A percentile compares a stretch with the other conserved stretches of the same genome.
phyloP scores from a whole-genome alignment of 2,888 invertebrate species.

The Sialis lutaria region DNA sequence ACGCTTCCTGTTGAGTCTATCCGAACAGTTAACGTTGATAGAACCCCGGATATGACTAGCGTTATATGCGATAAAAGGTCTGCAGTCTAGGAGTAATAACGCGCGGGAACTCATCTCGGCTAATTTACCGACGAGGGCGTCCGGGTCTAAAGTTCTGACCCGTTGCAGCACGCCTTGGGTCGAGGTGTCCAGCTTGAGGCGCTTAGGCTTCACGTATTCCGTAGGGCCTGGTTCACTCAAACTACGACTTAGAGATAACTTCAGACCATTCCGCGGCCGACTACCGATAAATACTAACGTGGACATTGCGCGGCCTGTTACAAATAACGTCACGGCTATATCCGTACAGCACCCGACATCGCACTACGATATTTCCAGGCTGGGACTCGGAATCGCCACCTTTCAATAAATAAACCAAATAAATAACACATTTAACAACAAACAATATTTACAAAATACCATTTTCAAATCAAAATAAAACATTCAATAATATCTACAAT shows the following conservation, averaged over 20 bases:
- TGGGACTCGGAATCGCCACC: too few relatives aligned
- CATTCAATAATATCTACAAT: too few relatives aligned
- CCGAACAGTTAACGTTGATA: constrained; percentile 53
- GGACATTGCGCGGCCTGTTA: constrained; percentile 21
- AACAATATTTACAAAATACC: too few relatives aligned
- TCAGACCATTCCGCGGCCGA: constrained; percentile 34
- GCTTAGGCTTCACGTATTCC: constrained; percentile 24
- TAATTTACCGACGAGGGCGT: constrained; percentile 30
- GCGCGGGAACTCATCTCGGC: constrained; percentile 16
- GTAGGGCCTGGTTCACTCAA: constrained; percentile 36
- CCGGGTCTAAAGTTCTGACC: constrained; percentile 31
- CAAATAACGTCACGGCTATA: too few relatives aligned
- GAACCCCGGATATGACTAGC: constrained; percentile 48
- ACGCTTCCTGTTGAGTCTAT: constrained; percentile 46
- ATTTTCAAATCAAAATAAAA: too few relatives aligned
- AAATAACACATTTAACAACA: too few relatives aligned
- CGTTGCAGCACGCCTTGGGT: constrained; percentile 30
- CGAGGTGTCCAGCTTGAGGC: constrained; percentile 35
- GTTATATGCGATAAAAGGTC: constrained; percentile 53
- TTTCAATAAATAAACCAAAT: too few relatives aligned
- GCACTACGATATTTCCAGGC: too few relatives aligned
- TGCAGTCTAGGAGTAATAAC: constrained; percentile 42
- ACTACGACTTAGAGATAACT: constrained; percentile 35
- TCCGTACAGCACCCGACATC: too few relatives aligned
- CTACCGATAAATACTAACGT: constrained; percentile 29